Evolutionary conservation across 2,888 invertebrate genomes (phyloP), one percentile per base, ranked within the genome.

Genomic region (Encarsia formosa): DNA sequence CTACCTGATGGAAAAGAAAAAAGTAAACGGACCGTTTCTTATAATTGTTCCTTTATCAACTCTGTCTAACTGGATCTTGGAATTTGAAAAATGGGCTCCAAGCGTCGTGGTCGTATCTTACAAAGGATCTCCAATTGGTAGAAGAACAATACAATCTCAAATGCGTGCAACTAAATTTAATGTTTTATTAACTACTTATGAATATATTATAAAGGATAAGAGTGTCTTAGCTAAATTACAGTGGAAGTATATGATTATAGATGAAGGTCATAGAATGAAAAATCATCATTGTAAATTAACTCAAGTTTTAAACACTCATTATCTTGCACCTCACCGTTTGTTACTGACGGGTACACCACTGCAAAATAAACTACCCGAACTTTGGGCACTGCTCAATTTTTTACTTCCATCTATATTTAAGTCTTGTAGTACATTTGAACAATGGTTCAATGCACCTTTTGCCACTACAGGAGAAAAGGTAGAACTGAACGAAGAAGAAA

Each of bases 191-290:
- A 99, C 99, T 13, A 99, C 99, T 0, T 99, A 99, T 70, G 99
- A 99, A 74, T 99, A 99, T 75, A 93, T 99, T 57, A 97, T 99
- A 65, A 98, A 97, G 77, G 99, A 99, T 76, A 99, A 98, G 74
- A 85, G 90, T 3, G 87, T 94, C 11, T 79, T 99, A 49, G 91
- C 97, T 16, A 99, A 99, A 85, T 77, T 93, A 24, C 91, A 91
- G 61, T 99, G 99, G 97, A 98, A 97, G 75, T 99, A 98, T 76
- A 99, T 99, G 98, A 99, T 99, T 59, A 99, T 99, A 66, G 99
- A 99, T 76, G 99, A 99, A 76, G 99, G 99, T 49, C 99, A 99
- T 78, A 86, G 99, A 60, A 99, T 99, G 98, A 99, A 99, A 80
- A 99, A 99, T 77, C 99, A 99, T 77, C 98, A 99, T 75, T 99